A percentile compares a stretch with the other conserved stretches of the same genome.
Evolutionary conservation across 2,888 invertebrate genomes (phyloP).

Genomic region (Pediacus dermestoides): DNA sequence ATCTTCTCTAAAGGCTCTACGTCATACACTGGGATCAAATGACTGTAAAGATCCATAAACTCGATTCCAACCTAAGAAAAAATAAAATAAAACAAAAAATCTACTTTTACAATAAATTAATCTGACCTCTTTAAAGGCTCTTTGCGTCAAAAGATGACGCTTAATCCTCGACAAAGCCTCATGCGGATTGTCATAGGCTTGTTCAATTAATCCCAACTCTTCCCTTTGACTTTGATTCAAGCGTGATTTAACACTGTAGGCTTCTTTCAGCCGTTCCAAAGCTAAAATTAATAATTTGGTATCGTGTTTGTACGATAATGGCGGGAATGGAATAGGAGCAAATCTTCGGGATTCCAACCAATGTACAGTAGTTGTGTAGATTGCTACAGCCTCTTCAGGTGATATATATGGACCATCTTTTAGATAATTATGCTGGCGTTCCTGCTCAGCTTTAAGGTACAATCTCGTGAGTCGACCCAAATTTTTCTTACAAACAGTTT

Average conservation of each 20-base stretch:
- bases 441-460: conserved; percentile 97
- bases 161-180: conserved; percentile 98
- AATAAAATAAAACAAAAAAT: conserved; percentile 13
- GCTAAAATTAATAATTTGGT: conserved; percentile 97
- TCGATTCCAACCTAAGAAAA: conserved; percentile 79
- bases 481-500: conserved; percentile 99
- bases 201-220: conserved; percentile 97
- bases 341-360: conserved; percentile 98
- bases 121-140: conserved; percentile 93
- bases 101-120: not conserved
- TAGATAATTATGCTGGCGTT: conserved; percentile 97
- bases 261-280: conserved; percentile 93
- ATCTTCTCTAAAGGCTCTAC: conserved; percentile 99
- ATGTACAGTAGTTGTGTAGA: conserved; percentile 99
- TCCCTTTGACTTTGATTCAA: conserved; percentile 98
- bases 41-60: conserved; percentile 99
- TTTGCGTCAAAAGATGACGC: conserved; percentile 95
- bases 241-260: conserved; percentile 95
- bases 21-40: conserved; percentile 97
- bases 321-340: conserved; percentile 99
- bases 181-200: conserved; percentile 99
- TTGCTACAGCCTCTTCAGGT: conserved; percentile 99
- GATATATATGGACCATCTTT: conserved; percentile 99
- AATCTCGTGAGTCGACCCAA: conserved; percentile 94
- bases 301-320: conserved; percentile 98